A percentile compares a stretch with the other conserved stretches of the same genome.
phyloP scores from a whole-genome alignment of 2,113 vertebrate species.

The Carlito syrichta region DNA sequence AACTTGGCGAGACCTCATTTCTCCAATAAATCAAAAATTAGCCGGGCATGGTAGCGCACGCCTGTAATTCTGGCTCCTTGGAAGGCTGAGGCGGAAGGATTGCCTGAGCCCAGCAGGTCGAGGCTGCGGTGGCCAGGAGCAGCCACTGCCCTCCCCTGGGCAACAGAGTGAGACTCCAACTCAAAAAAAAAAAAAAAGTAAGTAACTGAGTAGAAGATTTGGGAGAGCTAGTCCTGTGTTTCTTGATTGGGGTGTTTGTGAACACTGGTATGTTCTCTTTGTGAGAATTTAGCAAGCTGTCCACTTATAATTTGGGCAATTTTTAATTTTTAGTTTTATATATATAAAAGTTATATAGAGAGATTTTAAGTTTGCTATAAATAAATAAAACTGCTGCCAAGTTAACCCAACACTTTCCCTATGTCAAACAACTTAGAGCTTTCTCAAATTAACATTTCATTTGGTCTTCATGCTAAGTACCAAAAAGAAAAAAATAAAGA shows the following conservation, averaged over 20 bases:
- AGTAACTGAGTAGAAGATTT: not conserved
- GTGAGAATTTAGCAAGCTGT: not conserved
- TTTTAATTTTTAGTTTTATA: not conserved
- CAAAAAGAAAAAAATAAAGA: not conserved
- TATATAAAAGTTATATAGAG: not conserved
- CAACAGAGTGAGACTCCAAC: no score
- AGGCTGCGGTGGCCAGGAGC: no score
- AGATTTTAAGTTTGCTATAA: conserved; percentile 41
- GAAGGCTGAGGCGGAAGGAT: no score
- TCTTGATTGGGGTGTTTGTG: not conserved
- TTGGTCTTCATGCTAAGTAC: not conserved
- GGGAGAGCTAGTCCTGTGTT: not conserved
- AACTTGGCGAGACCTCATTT: no score
- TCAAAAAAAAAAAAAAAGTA: no score
- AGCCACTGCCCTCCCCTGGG: no score
- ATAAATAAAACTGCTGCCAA: not conserved
- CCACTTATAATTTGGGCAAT: not conserved
- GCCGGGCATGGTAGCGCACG: no score
- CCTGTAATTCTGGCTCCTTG: no score
- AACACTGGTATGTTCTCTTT: not conserved
- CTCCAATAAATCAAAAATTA: no score
- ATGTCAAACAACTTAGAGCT: not conserved
- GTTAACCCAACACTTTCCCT: not conserved
- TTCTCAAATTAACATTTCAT: conserved; percentile 10
- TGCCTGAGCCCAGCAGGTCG: no score